Percentiles rank a stretch among this genome's conserved stretches.
Evolutionary conservation across 2,888 invertebrate species (phyloP).

Genomic region (Metacarcinus magister): DNA sequence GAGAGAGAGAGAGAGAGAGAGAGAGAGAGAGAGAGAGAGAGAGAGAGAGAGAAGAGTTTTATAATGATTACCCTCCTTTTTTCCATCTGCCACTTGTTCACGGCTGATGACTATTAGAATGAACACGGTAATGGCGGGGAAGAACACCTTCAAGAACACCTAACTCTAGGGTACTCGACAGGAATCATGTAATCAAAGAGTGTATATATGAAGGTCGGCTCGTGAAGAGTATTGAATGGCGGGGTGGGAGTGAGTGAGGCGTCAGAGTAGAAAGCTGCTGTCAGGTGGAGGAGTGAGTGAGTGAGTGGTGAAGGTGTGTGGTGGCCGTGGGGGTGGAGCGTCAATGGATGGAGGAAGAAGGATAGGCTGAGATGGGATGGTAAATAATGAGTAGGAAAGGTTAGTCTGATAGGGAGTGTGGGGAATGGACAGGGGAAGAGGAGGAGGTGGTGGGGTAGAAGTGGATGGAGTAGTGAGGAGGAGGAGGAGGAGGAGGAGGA

Average conservation of each 20-base stretch:
- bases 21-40: constrained; percentile 35
- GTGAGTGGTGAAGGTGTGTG: background rate
- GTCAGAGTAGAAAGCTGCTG: background rate
- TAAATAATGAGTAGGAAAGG: constrained; percentile 32
- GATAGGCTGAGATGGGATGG: background rate
- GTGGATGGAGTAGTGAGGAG: background rate
- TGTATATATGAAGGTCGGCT: background rate
- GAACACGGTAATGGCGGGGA: background rate
- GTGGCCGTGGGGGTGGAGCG: background rate
- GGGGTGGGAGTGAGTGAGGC: background rate
- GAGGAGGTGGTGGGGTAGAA: background rate
- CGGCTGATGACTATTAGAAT: background rate
- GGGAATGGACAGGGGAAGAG: background rate
- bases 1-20: constrained; percentile 39
- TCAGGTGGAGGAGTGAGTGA: background rate
- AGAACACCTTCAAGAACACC: background rate
- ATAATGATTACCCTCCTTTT: background rate
- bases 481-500: background rate
- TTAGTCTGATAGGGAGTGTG: background rate
- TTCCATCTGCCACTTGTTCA: background rate
- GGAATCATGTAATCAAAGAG: background rate
- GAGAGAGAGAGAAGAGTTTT: background rate
- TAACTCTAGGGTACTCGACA: background rate
- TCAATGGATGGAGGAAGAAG: background rate
- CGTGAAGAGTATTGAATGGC: background rate